Percentiles rank a stretch among this genome's conserved stretches.
Conservation (phyloP, 1,140 invertebrate species). For the Pararge aegeria region DNA sequence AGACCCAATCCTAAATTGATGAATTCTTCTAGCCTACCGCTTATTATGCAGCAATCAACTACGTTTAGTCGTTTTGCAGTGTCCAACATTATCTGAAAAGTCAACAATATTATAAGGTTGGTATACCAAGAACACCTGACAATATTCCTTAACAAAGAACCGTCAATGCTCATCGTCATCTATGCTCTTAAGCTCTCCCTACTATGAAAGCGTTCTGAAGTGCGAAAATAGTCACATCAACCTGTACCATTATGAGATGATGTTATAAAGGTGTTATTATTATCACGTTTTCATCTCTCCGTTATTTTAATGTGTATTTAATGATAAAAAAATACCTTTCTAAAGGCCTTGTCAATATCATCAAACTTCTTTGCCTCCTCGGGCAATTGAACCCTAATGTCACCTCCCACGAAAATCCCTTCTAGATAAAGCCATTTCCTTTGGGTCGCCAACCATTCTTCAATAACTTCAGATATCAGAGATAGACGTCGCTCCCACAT, state of each 20-base stretch:
- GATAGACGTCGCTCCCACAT: conserved; percentile 91
- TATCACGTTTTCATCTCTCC: no score
- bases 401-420: conserved; percentile 93
- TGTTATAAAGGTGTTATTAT: no score
- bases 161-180: no score
- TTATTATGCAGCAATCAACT: conserved; percentile 86
- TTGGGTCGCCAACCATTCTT: conserved; percentile 91
- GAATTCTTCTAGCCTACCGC: conserved; percentile 88
- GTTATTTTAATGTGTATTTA: no score
- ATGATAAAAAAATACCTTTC: conserved; percentile 83
- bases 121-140: no score
- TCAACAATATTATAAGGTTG: conserved; percentile 20
- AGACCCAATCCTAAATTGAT: conserved; percentile 86
- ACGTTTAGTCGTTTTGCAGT: conserved; percentile 89
- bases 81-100: conserved; percentile 87
- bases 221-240: no score
- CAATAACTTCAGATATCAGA: conserved; percentile 90
- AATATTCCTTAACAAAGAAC: no score
- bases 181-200: no score
- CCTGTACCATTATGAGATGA: no score
- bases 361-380: conserved; percentile 95
- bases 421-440: conserved; percentile 95
- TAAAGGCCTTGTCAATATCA: conserved; percentile 90
- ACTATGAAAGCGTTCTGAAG: no score
- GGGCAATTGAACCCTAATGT: conserved; percentile 91